phyloP scores from a whole-genome alignment of 2,888 invertebrate species.

The Aplocera efformata region DNA sequence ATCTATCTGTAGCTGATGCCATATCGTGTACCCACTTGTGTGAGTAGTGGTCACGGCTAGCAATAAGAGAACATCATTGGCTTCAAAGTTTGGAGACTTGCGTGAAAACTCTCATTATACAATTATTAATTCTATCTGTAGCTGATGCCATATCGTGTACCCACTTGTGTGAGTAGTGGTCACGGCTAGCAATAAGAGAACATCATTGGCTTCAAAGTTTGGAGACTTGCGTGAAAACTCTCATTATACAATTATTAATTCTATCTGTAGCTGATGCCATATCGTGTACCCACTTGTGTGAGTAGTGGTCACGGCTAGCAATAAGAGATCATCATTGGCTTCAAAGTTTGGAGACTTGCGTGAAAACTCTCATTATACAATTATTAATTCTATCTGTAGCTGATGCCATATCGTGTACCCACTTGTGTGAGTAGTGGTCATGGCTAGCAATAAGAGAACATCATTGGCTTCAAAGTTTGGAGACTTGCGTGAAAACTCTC shows the following conservation, averaged over 20 bases:
- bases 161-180: constrained; percentile 86
- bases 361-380: too few species aligned
- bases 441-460: too few species aligned
- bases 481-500: too few species aligned
- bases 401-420: constrained; percentile 88
- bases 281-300: constrained; percentile 90
- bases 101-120: too few species aligned
- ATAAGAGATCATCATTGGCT: constrained; percentile 57
- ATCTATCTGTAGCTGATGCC: constrained; percentile 1
- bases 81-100: too few species aligned
- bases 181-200: too few species aligned
- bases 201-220: too few species aligned
- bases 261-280: constrained; percentile 86
- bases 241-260: too few species aligned
- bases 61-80: too few species aligned
- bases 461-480: constrained; percentile 85
- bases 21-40: too few species aligned
- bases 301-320: constrained; percentile 54
- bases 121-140: constrained; percentile 83
- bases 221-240: too few species aligned
- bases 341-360: constrained; percentile 76
- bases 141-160: constrained; percentile 88
- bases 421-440: constrained; percentile 85
- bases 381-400: constrained; percentile 83
- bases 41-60: too few species aligned